Evolutionary conservation across 2,113 vertebrate genomes (phyloP), one percentile per base, ranked within the genome.

Genomic region (Syrmaticus mikado): DNA sequence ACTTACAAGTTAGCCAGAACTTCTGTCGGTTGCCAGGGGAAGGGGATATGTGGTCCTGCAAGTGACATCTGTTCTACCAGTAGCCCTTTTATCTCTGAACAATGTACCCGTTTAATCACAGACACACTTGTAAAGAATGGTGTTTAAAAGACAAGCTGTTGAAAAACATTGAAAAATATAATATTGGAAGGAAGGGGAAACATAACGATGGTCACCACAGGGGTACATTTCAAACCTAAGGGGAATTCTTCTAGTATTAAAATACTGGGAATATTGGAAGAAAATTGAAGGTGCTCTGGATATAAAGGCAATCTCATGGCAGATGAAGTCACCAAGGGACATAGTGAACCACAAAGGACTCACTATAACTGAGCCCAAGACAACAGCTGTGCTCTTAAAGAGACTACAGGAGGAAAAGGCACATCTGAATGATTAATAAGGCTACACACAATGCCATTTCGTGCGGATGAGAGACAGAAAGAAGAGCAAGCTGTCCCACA

Each of bases 51-150:
- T 9, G 74, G 85, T 79, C 74, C 88, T 87, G 58, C 70, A 77
- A 85, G 45, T 45, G 83, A 94, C 92, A 93, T 93, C 95, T 94
- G 94, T 89, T 93, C 72, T 74, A 76, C 66, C 82, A 82, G 83
- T 82, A 82, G 36, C 10, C 40, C 90, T 64, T 84, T 91, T 87
- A 80, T 96, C 62, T 80, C 55, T 45, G 38, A 95, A 86, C 81
- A 92, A 95, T 65, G 71, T 65, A 92, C 58, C 60, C 34, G 61
- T 90, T 85, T 92, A 82, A 90, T 90, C 70, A 85, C 81, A 65
- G 73, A 28, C 55, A 70, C n/a, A 41, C 64, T 76, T 70, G 20
- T 82, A 74, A 71, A 82, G 65, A 73, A 52, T 2, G n/a, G 16
- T 5, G 1, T 87, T 92, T 90, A 65, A 82, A 85, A 75, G 82